Conservation (phyloP, 2,113 vertebrate genomes). For the Nibea albiflora region DNA sequence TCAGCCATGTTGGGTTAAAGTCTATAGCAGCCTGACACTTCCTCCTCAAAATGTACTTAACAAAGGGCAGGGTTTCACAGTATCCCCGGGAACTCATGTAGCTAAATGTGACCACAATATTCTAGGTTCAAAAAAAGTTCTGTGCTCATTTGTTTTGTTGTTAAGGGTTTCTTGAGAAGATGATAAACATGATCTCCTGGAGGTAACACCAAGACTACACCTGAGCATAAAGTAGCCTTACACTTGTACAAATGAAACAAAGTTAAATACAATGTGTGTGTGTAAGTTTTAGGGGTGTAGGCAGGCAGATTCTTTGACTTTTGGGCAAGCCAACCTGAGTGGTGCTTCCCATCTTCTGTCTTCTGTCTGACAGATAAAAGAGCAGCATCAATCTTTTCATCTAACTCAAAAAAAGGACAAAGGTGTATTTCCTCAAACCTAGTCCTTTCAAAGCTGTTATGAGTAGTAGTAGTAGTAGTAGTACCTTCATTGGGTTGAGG, state of each 20-base stretch:
- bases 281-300: neutral
- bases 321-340: neutral
- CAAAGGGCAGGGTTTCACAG: neutral
- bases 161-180: neutral
- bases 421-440: neutral
- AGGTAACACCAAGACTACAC: neutral
- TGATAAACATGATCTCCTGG: neutral
- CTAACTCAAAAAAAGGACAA: no score
- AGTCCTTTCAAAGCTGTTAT: neutral
- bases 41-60: neutral
- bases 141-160: neutral
- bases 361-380: no score
- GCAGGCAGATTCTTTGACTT: neutral
- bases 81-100: no score
- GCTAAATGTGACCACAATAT: neutral
- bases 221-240: no score
- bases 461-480: no score
- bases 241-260: no score
- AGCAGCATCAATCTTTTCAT: no score
- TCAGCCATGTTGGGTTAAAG: slow-evolving; percentile 38
- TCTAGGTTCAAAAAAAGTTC: neutral
- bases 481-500: neutral
- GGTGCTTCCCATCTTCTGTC: no score
- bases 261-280: neutral
- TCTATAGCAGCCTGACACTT: slow-evolving; percentile 1